phyloP scores from a whole-genome alignment of 2,113 vertebrate genomes.

The Otolemur garnettii region DNA sequence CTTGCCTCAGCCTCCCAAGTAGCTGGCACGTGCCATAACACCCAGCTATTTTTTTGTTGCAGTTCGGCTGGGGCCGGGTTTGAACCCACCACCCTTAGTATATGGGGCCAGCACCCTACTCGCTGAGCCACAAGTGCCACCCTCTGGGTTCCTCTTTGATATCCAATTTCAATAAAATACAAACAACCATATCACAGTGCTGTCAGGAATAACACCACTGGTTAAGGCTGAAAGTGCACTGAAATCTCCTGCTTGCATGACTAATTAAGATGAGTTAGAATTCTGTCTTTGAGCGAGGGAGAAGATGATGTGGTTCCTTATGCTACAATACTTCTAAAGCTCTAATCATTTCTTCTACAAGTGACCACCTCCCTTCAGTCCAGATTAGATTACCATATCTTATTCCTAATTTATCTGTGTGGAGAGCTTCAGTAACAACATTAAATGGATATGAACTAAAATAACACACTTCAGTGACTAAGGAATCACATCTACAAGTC shows the following conservation, averaged over 20 bases:
- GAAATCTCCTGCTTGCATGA: not conserved
- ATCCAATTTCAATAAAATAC: not conserved
- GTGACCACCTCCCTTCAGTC: not conserved
- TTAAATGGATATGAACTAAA: not conserved
- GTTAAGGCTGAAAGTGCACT: not conserved
- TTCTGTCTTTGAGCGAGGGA: not conserved
- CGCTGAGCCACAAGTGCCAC: too few relatives aligned
- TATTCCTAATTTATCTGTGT: not conserved
- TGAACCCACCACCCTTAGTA: too few relatives aligned
- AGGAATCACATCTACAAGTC: constrained; percentile 40
- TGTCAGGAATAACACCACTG: not conserved
- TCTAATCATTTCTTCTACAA: not conserved
- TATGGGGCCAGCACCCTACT: too few relatives aligned
- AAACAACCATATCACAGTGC: not conserved
- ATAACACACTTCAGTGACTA: not conserved
- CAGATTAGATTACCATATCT: not conserved
- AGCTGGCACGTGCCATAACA: too few relatives aligned
- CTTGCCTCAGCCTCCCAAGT: too few relatives aligned
- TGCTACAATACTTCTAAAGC: not conserved
- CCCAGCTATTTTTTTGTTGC: too few relatives aligned
- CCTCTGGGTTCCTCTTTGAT: not conserved
- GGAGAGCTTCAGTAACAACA: not conserved
- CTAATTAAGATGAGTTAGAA: not conserved
- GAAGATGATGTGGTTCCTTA: not conserved
- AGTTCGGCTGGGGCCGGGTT: too few relatives aligned